phyloP scores from a whole-genome alignment of 2,113 vertebrate species.

The Ptychochromis oligacanthus region DNA sequence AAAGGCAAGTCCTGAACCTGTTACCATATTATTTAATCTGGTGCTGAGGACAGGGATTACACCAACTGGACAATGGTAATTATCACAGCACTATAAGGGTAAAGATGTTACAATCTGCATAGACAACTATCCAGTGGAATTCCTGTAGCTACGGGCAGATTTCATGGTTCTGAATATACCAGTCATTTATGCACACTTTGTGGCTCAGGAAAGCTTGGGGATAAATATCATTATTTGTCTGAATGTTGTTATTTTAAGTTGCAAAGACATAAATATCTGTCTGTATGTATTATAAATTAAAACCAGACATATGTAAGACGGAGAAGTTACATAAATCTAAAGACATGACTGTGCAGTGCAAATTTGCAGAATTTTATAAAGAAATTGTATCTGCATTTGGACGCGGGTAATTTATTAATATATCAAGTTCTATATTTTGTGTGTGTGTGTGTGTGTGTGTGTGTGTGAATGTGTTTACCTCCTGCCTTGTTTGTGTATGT shows the following conservation, averaged over 20 bases:
- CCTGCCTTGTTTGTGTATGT: no score
- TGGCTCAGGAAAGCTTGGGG: neutral
- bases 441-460: no score
- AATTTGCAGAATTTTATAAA: no score
- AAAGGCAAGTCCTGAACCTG: neutral
- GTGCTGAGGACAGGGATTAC: rapidly evolving
- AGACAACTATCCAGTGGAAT: neutral
- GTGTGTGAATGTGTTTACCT: no score
- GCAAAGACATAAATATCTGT: rapidly evolving
- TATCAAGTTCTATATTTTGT: no score
- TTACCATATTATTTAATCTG: neutral
- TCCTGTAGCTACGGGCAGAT: rapidly evolving
- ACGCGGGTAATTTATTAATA: no score
- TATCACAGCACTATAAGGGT: neutral
- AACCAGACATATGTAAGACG: no score
- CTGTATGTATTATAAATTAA: neutral
- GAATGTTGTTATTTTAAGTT: rapidly evolving
- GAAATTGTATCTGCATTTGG: no score
- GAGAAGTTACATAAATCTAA: no score
- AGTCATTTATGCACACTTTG: neutral
- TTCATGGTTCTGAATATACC: neutral
- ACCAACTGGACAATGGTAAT: rapidly evolving
- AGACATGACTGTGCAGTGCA: no score
- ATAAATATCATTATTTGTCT: neutral
- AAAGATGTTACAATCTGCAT: rapidly evolving